A percentile compares a stretch with the other conserved stretches of the same genome.
These are phyloP conservation scores for Eulemur coronatus DNA, from an alignment of 2,797 vertebrate genomes.

Conservation along the genomic window DNA sequence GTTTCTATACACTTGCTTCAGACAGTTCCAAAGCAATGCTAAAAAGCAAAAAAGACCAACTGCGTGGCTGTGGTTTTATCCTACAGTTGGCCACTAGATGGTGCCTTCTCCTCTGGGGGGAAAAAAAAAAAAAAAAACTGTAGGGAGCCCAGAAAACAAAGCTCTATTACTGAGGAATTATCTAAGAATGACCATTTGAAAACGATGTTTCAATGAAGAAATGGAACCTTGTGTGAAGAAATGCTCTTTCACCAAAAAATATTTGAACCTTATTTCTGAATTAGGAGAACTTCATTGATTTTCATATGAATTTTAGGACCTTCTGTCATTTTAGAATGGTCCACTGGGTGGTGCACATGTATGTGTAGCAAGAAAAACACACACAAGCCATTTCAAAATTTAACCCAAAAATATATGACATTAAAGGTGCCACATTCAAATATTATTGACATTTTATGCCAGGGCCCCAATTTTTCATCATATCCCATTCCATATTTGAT, in stretches of 20 bases:
- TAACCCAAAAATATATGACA: neutral
- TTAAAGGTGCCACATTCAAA: neutral
- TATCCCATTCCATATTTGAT: neutral
- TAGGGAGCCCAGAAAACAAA: neutral
- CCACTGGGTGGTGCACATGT: slow-evolving; percentile 58
- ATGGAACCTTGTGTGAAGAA: neutral
- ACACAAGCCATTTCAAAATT: neutral
- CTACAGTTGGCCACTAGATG: slow-evolving; percentile 66
- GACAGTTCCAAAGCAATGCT: neutral
- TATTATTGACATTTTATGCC: neutral
- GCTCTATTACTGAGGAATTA: neutral
- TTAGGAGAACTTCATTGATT: neutral
- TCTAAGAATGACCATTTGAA: neutral
- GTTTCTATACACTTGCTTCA: neutral
- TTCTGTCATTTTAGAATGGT: neutral
- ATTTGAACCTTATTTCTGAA: neutral
- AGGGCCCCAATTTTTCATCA: neutral
- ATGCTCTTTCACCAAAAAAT: neutral
- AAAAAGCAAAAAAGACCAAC: neutral
- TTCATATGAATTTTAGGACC: neutral
- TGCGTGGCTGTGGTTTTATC: neutral
- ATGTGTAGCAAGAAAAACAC: neutral
- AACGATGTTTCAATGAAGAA: neutral
- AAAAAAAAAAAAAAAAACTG: neutral
- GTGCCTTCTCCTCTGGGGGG: neutral